Evolutionary conservation across 2,113 vertebrate genomes (phyloP).

Genomic region (Sphaerodactylus townsendi): DNA sequence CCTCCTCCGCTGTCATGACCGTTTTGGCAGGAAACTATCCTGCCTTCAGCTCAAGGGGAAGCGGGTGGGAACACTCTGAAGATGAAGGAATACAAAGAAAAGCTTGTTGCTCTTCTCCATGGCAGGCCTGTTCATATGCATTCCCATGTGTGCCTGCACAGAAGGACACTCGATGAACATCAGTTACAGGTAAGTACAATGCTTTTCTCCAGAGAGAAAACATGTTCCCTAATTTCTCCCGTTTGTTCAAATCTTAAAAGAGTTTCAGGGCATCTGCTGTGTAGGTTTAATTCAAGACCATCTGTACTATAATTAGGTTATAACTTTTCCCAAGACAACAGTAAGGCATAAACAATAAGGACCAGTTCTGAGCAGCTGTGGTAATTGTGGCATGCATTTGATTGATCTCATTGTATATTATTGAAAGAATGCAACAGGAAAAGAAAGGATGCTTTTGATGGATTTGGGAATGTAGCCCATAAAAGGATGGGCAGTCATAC

Average conservation of each 20-base stretch:
- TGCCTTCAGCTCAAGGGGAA: no score
- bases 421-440: constrained; percentile 65
- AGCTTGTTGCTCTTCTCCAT: no score
- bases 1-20: no score
- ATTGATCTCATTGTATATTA: constrained; percentile 67
- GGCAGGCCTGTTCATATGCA: no score
- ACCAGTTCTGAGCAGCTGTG: constrained; percentile 69
- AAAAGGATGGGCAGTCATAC: constrained; percentile 52
- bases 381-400: constrained; percentile 70
- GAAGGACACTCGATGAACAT: no score
- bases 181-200: no score
- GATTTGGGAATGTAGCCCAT: constrained; percentile 57
- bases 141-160: no score
- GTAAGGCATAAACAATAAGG: constrained; percentile 65
- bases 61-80: no score
- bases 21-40: no score
- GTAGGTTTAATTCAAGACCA: background rate
- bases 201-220: background rate
- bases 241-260: background rate
- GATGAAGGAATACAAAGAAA: no score
- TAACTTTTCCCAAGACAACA: constrained; percentile 21
- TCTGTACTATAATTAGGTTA: constrained; percentile 25
- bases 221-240: no score
- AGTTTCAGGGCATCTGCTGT: background rate
- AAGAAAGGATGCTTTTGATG: constrained; percentile 67